A percentile compares a stretch with the other conserved stretches of the same genome.
phyloP scores from a whole-genome alignment of 2,797 vertebrate species.

The Sebastes paucispinis region DNA sequence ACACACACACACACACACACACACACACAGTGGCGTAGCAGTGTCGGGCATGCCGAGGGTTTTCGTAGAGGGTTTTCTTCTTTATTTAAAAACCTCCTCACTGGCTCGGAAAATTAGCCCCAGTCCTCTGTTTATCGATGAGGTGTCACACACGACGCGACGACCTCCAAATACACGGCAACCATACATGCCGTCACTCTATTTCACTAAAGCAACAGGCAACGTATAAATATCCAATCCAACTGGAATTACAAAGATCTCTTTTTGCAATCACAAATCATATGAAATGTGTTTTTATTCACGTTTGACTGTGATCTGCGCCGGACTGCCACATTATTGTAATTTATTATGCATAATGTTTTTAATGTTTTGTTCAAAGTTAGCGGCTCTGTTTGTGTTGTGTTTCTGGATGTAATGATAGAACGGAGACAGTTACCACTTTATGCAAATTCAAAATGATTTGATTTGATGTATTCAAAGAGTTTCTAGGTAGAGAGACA shows the following conservation, averaged over 20 bases:
- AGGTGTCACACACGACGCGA: slow-evolving; percentile 19
- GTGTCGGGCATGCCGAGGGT: slow-evolving; percentile 30
- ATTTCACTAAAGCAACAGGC: not conserved
- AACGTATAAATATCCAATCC: not conserved
- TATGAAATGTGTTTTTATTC: not conserved
- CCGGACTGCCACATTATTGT: not conserved
- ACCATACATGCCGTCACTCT: not conserved
- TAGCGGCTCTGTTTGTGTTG: not conserved
- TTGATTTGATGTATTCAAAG: not conserved
- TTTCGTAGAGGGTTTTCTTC: slow-evolving; percentile 42
- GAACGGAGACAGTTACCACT: not conserved
- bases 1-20: not conserved
- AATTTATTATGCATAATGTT: not conserved
- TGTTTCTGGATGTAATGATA: not conserved
- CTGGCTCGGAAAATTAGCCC: slow-evolving; percentile 78
- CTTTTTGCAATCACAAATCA: not conserved
- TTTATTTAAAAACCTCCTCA: slow-evolving; percentile 70
- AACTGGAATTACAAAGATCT: not conserved
- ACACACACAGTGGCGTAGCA: slow-evolving; percentile 18
- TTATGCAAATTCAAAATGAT: not conserved
- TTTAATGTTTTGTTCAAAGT: not conserved
- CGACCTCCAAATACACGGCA: not conserved
- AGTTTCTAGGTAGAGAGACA: not conserved
- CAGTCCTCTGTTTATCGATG: slow-evolving; percentile 73
- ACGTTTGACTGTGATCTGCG: not conserved